These are phyloP conservation scores for Cryptotis parvus DNA, from an alignment of 2,113 vertebrate species.

Conservation along the genomic window DNA sequence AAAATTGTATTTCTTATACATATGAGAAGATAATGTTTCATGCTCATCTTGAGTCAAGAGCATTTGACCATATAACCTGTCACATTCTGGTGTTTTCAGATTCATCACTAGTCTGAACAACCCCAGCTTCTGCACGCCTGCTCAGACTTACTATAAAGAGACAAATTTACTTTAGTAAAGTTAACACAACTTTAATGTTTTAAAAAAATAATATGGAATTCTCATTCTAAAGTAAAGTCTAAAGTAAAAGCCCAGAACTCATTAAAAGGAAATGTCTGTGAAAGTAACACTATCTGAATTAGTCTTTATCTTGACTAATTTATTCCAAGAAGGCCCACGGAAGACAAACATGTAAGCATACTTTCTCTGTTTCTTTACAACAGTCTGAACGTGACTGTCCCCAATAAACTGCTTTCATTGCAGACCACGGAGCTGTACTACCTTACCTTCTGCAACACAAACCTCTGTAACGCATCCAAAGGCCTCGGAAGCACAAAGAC, in stretches of 20 bases:
- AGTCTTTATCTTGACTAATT: conserved; percentile 5
- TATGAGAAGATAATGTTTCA: background rate
- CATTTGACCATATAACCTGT: background rate
- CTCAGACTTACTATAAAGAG: background rate
- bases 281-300: background rate
- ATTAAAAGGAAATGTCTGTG: conserved; percentile 30
- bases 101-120: background rate
- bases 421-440: background rate
- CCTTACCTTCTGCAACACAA: conserved; percentile 96
- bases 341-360: background rate
- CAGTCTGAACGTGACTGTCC: background rate
- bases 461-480: conserved; percentile 88
- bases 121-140: background rate
- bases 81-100: background rate
- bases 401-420: too few species aligned
- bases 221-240: background rate
- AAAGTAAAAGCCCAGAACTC: conserved; percentile 25
- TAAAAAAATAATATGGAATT: conserved; percentile 18
- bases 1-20: background rate
- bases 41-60: background rate
- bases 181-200: conserved; percentile 1
- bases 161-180: conserved; percentile 5
- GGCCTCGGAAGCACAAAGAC: conserved; percentile 91
- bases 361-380: background rate
- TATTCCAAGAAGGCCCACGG: background rate